Percentiles rank a stretch among this genome's conserved stretches.
These are phyloP conservation scores for Nansenia antarctica DNA, from an alignment of 2,113 vertebrate genomes.

Conservation along the genomic window DNA sequence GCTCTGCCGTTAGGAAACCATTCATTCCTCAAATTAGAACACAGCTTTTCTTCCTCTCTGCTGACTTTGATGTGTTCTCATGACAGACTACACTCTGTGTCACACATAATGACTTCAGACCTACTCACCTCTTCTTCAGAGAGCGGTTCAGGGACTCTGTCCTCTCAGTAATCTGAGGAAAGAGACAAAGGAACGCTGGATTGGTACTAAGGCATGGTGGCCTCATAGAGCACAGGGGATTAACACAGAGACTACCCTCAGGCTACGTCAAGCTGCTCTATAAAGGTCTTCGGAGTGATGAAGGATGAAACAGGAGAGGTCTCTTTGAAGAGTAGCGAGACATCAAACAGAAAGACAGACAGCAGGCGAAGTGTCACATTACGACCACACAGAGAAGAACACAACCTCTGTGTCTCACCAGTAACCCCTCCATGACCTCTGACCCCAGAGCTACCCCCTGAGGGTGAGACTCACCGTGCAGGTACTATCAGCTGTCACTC, in stretches of 20 bases:
- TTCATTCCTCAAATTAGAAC: too few species aligned
- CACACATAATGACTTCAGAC: not conserved
- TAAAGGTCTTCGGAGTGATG: not conserved
- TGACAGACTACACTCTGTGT: not conserved
- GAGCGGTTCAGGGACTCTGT: slow-evolving; percentile 82
- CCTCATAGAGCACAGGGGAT: too few species aligned
- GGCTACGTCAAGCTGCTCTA: too few species aligned
- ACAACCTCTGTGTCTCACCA: not conserved
- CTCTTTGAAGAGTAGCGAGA: not conserved
- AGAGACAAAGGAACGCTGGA: not conserved
- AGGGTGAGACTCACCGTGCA: slow-evolving; percentile 63
- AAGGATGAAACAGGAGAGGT: not conserved
- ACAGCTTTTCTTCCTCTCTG: not conserved
- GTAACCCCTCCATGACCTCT: slow-evolving; percentile 11
- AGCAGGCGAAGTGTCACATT: not conserved
- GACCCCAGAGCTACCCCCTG: slow-evolving; percentile 7
- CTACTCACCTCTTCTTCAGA: slow-evolving; percentile 81
- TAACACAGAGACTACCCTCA: too few species aligned
- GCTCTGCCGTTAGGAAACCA: too few species aligned
- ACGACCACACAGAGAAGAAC: not conserved
- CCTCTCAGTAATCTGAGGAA: slow-evolving; percentile 79
- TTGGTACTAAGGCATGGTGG: not conserved
- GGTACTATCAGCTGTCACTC: slow-evolving; percentile 58
- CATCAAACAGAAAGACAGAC: not conserved
- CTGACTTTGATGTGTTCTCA: not conserved